Conservation (phyloP, 2,797 vertebrate genomes). For the Bradypus variegatus region DNA sequence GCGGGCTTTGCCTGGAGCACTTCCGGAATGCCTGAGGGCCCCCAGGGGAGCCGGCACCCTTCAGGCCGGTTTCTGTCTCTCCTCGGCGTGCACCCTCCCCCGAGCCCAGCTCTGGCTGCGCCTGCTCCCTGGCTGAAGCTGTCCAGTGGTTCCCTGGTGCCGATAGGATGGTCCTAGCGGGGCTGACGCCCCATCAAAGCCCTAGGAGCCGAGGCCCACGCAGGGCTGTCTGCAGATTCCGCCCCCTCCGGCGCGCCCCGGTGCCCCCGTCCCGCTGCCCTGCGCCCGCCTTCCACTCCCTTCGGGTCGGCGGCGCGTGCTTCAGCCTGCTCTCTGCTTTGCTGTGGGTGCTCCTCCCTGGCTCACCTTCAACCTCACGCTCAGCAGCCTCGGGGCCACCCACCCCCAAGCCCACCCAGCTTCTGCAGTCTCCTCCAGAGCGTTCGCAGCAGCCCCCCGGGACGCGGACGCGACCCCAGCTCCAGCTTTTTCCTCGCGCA, state of each 20-base stretch:
- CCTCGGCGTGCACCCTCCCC: not conserved
- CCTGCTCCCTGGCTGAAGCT: not conserved
- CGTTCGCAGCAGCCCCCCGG: rapidly evolving
- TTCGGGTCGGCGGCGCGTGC: too few species aligned
- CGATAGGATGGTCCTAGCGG: not conserved
- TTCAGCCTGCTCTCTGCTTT: not conserved
- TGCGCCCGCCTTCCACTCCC: not conserved
- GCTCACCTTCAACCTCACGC: not conserved
- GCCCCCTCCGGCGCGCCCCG: not conserved
- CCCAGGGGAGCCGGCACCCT: rapidly evolving
- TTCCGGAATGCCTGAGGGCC: too few species aligned
- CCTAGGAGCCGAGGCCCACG: too few species aligned
- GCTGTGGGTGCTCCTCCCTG: not conserved
- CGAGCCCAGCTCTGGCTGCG: not conserved
- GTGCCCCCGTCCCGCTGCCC: too few species aligned
- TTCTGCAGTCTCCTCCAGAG: not conserved
- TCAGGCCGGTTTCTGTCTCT: not conserved
- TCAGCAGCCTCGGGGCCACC: not conserved
- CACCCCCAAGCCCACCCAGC: rapidly evolving
- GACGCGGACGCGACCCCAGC: rapidly evolving
- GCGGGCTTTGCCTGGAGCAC: not conserved
- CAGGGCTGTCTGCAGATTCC: not conserved
- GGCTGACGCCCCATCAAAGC: rapidly evolving
- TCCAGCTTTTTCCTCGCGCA: too few species aligned
- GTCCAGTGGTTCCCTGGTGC: not conserved